phyloP scores from a whole-genome alignment of 2,888 invertebrate genomes.

The Malthinus flaveolus region DNA sequence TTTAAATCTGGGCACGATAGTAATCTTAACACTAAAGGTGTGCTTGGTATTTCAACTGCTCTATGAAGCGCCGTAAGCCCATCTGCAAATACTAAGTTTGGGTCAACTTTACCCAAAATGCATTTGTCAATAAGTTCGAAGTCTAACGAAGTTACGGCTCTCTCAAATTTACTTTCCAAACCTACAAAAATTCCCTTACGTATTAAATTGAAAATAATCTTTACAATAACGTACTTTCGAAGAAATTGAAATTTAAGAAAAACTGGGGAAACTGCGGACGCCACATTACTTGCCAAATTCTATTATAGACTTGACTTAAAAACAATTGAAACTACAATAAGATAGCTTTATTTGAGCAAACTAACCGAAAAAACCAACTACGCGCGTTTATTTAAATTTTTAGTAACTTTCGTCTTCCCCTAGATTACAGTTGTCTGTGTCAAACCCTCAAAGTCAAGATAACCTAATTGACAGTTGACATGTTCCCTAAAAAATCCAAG shows the following conservation, averaged over 20 bases:
- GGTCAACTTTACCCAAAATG: constrained; percentile 27
- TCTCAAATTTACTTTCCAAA: no score
- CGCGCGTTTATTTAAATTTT: background rate
- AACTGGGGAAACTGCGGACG: no score
- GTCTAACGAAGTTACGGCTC: no score
- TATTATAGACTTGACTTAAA: no score
- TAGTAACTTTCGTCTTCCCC: background rate
- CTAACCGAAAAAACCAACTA: no score
- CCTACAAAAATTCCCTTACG: no score
- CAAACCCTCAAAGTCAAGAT: background rate
- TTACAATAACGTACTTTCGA: no score
- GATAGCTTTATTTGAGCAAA: no score
- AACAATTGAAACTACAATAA: no score
- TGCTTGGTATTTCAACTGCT: constrained; percentile 32
- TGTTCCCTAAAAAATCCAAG: background rate
- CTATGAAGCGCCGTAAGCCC: constrained; percentile 32
- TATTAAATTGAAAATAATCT: no score
- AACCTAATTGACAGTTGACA: constrained; percentile 6
- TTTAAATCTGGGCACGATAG: constrained; percentile 7
- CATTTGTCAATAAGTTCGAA: constrained; percentile 13
- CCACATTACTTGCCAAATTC: no score
- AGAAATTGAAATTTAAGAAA: no score
- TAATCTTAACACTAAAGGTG: constrained; percentile 14
- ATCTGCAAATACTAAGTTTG: constrained; percentile 23
- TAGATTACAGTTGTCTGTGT: background rate